These are phyloP conservation scores for Notolepis coatsorum DNA, from an alignment of 2,797 vertebrate genomes.

Conservation along the genomic window DNA sequence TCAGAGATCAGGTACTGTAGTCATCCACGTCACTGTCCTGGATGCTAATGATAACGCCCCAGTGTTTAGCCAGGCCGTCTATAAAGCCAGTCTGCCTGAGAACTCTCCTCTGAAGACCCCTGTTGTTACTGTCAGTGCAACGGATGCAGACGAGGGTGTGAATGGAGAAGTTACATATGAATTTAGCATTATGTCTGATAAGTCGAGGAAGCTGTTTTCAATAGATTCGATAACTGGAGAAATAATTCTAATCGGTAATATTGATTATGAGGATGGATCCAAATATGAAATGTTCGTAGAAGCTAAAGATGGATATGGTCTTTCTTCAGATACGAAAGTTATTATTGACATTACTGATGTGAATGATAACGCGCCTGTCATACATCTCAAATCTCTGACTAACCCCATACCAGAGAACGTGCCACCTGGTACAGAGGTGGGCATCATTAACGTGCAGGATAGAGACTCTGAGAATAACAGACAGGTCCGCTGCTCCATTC, in stretches of 20 bases:
- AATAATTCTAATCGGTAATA: slow-evolving; percentile 46
- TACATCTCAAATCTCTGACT: slow-evolving; percentile 53
- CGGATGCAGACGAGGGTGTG: slow-evolving; percentile 72
- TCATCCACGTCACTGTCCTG: too few species aligned
- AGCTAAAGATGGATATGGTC: slow-evolving; percentile 71
- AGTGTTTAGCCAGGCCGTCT: too few species aligned
- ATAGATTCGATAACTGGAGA: slow-evolving; percentile 64
- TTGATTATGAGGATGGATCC: slow-evolving; percentile 71
- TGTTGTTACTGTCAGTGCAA: slow-evolving; percentile 74
- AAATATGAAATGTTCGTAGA: slow-evolving; percentile 71
- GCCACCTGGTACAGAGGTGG: slow-evolving; percentile 33
- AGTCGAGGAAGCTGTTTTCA: slow-evolving; percentile 48
- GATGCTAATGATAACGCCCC: too few species aligned
- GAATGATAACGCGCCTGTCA: slow-evolving; percentile 71
- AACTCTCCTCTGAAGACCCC: slow-evolving; percentile 55
- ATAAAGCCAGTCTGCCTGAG: too few species aligned
- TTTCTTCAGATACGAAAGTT: slow-evolving; percentile 64
- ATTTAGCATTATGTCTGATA: slow-evolving; percentile 65
- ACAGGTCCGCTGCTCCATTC: slow-evolving; percentile 33
- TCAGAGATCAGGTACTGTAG: slow-evolving; percentile 53
- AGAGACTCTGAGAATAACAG: slow-evolving; percentile 56
- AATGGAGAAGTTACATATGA: slow-evolving; percentile 71
- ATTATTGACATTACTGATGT: slow-evolving; percentile 70
- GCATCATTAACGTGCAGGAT: slow-evolving; percentile 63
- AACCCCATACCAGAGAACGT: slow-evolving; percentile 49